Conservation (phyloP, 1,140 invertebrate species). For the Latrodectus geometricus region DNA sequence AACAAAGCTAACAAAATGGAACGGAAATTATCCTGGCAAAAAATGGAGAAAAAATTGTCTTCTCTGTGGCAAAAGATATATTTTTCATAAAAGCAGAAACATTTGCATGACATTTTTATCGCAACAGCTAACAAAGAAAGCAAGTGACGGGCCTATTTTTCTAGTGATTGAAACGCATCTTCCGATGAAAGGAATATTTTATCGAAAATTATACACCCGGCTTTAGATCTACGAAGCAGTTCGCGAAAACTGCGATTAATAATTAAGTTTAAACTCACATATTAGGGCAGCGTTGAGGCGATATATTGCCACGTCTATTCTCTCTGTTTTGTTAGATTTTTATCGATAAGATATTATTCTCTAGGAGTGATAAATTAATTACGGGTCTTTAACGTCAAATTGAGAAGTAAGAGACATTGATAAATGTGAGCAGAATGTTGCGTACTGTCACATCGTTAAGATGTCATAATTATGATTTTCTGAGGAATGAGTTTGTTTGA, state of each 20-base stretch:
- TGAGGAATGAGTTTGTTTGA: neutral
- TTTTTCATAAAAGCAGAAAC: slow-evolving; percentile 37
- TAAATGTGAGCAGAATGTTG: slow-evolving; percentile 18
- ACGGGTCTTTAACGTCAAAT: slow-evolving; percentile 40
- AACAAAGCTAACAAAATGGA: slow-evolving; percentile 33
- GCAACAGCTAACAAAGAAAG: slow-evolving; percentile 33
- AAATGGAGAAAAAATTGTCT: neutral
- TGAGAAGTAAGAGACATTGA: slow-evolving; percentile 12
- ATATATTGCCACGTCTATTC: neutral
- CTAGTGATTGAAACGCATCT: slow-evolving; percentile 41
- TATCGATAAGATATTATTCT: slow-evolving; percentile 21
- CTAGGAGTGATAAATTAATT: slow-evolving; percentile 37
- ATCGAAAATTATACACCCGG: slow-evolving; percentile 31
- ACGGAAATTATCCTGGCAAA: neutral
- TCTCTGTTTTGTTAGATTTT: neutral
- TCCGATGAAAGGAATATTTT: slow-evolving; percentile 26
- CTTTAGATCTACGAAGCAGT: neutral
- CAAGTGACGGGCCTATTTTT: slow-evolving; percentile 33
- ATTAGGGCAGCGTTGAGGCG: neutral
- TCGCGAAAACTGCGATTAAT: slow-evolving; percentile 26
- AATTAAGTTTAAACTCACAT: slow-evolving; percentile 39
- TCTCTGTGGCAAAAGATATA: neutral
- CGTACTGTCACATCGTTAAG: slow-evolving; percentile 3
- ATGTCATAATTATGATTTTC: slow-evolving; percentile 26
- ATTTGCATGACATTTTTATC: slow-evolving; percentile 48